Evolutionary conservation across 2,113 vertebrate species (phyloP).

Genomic region (Oncorhynchus mykiss): DNA sequence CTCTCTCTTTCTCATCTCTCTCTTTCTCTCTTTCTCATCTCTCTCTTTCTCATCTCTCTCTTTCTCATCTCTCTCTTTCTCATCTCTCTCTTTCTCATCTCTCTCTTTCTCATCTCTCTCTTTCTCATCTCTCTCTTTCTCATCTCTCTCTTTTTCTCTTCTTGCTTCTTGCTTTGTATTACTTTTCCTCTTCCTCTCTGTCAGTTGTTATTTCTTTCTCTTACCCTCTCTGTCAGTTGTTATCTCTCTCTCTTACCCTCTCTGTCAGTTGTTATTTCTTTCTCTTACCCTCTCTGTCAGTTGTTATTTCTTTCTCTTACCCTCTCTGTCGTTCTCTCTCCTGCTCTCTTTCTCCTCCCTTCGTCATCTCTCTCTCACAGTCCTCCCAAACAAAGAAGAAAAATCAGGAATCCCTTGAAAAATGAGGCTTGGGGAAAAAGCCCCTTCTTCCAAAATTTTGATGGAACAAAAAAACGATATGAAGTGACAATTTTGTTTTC

Average conservation of each 20-base stretch:
- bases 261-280: too few species aligned
- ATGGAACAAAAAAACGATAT: conserved; percentile 36
- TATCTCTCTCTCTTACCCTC: too few species aligned
- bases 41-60: too few species aligned
- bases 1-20: too few species aligned
- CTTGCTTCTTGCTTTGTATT: neutral
- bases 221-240: too few species aligned
- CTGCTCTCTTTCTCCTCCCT: conserved; percentile 27
- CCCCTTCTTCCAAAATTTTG: conserved; percentile 43
- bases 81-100: too few species aligned
- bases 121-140: too few species aligned
- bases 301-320: conserved; percentile 11
- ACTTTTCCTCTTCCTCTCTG: neutral
- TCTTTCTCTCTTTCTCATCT: too few species aligned
- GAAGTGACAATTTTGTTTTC: neutral
- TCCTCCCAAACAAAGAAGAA: conserved; percentile 21
- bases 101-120: too few species aligned
- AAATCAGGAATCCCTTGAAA: conserved; percentile 46
- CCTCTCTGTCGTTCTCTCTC: conserved; percentile 9
- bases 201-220: neutral
- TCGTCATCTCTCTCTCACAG: conserved; percentile 4
- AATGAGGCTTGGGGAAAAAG: conserved; percentile 27
- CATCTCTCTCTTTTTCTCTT: neutral
- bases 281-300: neutral
- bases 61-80: too few species aligned